phyloP scores from a whole-genome alignment of 2,797 vertebrate species.

The Tinamus major region DNA sequence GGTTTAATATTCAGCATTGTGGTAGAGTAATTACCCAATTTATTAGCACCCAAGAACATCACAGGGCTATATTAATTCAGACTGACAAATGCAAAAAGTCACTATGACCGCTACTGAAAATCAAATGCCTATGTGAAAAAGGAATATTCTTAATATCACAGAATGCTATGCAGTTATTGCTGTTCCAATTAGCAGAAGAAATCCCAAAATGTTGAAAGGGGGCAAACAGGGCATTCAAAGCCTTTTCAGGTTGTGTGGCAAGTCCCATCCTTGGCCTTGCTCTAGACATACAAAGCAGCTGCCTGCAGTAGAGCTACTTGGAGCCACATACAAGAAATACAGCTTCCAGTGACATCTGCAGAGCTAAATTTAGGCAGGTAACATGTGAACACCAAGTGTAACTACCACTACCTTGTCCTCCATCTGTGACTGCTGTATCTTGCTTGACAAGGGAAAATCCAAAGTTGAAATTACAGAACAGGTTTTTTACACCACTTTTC shows the following conservation, averaged over 20 bases:
- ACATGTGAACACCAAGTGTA: background rate
- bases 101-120: background rate
- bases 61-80: background rate
- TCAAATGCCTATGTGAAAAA: background rate
- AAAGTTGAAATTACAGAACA: background rate
- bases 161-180: background rate
- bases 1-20: background rate
- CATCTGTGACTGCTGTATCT: rapidly evolving
- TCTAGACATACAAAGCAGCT: rapidly evolving
- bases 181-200: no score
- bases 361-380: background rate
- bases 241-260: background rate
- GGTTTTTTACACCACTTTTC: background rate
- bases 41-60: background rate
- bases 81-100: background rate
- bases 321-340: rapidly evolving
- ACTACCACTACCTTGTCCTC: background rate
- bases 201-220: background rate
- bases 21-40: background rate
- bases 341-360: rapidly evolving
- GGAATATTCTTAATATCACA: background rate
- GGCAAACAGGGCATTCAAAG: rapidly evolving
- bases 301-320: rapidly evolving
- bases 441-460: background rate
- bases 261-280: background rate